Percentiles rank a stretch among this genome's conserved stretches.
phyloP scores from a whole-genome alignment of 2,113 vertebrate species.

The Prolemur simus region DNA sequence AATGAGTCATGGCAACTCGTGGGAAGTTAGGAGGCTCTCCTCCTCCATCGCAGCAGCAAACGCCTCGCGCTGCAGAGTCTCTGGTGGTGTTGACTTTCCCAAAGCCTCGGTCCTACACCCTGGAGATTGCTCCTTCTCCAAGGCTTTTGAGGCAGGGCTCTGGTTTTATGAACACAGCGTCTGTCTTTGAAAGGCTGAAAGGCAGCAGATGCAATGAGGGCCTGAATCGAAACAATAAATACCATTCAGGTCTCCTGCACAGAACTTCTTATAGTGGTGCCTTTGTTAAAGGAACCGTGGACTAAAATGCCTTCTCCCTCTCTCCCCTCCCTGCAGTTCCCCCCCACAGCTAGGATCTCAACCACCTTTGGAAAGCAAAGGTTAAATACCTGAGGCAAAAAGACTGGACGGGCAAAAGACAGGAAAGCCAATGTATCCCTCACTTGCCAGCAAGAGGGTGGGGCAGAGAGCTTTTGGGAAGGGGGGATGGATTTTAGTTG shows the following conservation, averaged over 20 bases:
- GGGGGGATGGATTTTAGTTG: constrained; percentile 70
- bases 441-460: constrained; percentile 75
- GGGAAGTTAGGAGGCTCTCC: background rate
- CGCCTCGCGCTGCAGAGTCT: constrained; percentile 9
- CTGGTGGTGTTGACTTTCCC: constrained; percentile 66
- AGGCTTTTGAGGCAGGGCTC: constrained; percentile 80
- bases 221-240: constrained; percentile 92
- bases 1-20: background rate
- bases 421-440: constrained; percentile 83
- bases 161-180: constrained; percentile 89
- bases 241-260: constrained; percentile 87
- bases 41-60: background rate
- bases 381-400: constrained; percentile 85
- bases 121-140: constrained; percentile 51
- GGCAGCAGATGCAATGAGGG: constrained; percentile 92
- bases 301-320: constrained; percentile 85
- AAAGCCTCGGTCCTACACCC: constrained; percentile 45
- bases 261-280: constrained; percentile 84
- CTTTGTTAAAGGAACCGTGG: constrained; percentile 92
- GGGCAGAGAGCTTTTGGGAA: constrained; percentile 75
- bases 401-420: constrained; percentile 83
- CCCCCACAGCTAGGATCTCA: constrained; percentile 77
- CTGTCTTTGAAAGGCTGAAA: constrained; percentile 95
- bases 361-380: constrained; percentile 85
- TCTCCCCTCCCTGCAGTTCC: constrained; percentile 57